phyloP scores from a whole-genome alignment of 2,797 vertebrate genomes.

The Pseudocheirus occidentalis region DNA sequence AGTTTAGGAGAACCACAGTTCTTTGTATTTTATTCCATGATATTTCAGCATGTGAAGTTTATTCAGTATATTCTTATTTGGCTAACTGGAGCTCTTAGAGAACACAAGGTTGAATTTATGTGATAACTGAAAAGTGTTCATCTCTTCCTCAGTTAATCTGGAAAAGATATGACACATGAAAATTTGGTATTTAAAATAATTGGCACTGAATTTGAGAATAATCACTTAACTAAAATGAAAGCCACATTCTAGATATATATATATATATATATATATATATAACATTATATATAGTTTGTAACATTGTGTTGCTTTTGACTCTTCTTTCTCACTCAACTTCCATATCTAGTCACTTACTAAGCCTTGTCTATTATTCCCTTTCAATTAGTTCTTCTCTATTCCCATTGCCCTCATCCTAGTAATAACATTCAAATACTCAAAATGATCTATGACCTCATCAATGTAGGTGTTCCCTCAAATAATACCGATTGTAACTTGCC shows the following conservation, averaged over 20 bases:
- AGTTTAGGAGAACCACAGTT: slow-evolving; percentile 18
- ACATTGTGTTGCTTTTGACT: not conserved
- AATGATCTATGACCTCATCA: not conserved
- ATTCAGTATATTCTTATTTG: not conserved
- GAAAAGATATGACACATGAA: slow-evolving; percentile 28
- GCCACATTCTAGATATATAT: slow-evolving; percentile 2
- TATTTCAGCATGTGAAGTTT: not conserved
- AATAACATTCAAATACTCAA: not conserved
- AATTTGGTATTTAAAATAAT: not conserved
- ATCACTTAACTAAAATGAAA: slow-evolving; percentile 36
- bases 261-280: too few relatives aligned
- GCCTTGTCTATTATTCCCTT: not conserved
- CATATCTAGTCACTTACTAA: not conserved
- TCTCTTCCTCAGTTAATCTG: not conserved
- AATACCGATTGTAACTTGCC: not conserved
- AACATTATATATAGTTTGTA: not conserved
- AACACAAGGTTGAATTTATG: not conserved
- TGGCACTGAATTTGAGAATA: slow-evolving; percentile 4
- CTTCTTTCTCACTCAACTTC: not conserved
- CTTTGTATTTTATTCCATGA: slow-evolving; percentile 19
- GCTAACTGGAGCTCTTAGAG: not conserved
- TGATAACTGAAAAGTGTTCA: not conserved
- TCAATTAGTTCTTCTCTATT: not conserved
- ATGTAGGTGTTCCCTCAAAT: not conserved
- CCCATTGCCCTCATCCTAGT: not conserved